phyloP scores from a whole-genome alignment of 2,888 invertebrate genomes.

The Oscheius sp. region DNA sequence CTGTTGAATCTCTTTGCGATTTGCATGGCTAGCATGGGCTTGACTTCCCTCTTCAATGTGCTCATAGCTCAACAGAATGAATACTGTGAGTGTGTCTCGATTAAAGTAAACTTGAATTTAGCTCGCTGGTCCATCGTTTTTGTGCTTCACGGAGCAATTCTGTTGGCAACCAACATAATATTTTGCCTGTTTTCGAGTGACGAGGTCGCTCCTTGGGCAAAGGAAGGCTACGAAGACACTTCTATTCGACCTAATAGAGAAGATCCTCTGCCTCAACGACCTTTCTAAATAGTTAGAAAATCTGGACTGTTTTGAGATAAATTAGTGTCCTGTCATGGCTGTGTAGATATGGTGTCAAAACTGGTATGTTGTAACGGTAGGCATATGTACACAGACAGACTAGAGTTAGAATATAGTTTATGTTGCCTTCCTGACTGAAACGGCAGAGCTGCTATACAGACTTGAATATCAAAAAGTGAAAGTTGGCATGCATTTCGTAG shows the following conservation, averaged over 20 bases:
- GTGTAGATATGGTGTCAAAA: too few species aligned
- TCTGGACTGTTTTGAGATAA: too few species aligned
- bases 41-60: slow-evolving; percentile 54
- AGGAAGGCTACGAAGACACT: slow-evolving; percentile 58
- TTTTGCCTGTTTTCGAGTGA: slow-evolving; percentile 54
- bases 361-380: too few species aligned
- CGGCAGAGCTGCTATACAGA: too few species aligned
- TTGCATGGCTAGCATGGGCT: slow-evolving; percentile 49
- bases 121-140: slow-evolving; percentile 56
- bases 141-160: slow-evolving; percentile 54
- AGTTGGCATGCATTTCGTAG: too few species aligned
- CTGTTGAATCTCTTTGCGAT: slow-evolving; percentile 57
- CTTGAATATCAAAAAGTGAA: too few species aligned
- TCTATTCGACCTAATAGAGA: slow-evolving; percentile 55
- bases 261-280: slow-evolving; percentile 59
- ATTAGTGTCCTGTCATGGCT: too few species aligned
- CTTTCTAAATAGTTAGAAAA: slow-evolving; percentile 40
- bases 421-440: too few species aligned
- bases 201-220: slow-evolving; percentile 56
- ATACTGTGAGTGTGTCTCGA: slow-evolving; percentile 46
- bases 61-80: slow-evolving; percentile 59
- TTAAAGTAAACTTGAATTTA: slow-evolving; percentile 24
- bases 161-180: slow-evolving; percentile 52
- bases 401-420: too few species aligned
- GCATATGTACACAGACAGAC: too few species aligned